phyloP scores from a whole-genome alignment of 2,113 vertebrate genomes.

The Balaeniceps rex region DNA sequence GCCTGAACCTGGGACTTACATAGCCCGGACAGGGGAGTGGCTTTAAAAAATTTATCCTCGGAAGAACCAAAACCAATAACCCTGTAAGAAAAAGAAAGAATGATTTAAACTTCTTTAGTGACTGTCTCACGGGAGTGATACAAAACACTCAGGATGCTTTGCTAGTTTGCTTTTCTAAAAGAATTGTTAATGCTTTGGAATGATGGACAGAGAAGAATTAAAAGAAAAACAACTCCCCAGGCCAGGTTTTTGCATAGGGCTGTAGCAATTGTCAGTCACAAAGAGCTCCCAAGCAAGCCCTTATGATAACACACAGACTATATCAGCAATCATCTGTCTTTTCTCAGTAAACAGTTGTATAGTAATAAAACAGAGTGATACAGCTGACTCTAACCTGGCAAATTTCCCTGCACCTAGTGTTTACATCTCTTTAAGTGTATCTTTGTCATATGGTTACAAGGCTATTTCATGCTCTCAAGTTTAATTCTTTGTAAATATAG shows the following conservation, averaged over 20 bases:
- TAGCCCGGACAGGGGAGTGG: not conserved
- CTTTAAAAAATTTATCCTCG: not conserved
- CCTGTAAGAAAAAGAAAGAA: not conserved
- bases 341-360: conserved; percentile 32
- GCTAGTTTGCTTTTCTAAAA: conserved; percentile 44
- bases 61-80: not conserved
- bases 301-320: conserved; percentile 8
- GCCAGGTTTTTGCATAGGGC: conserved; percentile 31
- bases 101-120: conserved; percentile 37
- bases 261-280: conserved; percentile 5
- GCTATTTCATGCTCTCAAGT: conserved; percentile 68
- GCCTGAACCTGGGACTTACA: not conserved
- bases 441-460: conserved; percentile 45
- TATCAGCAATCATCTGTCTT: conserved; percentile 42
- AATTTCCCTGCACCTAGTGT: conserved; percentile 35
- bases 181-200: conserved; percentile 14
- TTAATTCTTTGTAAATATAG: conserved; percentile 70
- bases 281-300: conserved; percentile 26
- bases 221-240: conserved; percentile 30
- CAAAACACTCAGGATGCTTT: conserved; percentile 3
- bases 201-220: conserved; percentile 17
- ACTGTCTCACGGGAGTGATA: not conserved
- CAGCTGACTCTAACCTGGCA: conserved; percentile 38
- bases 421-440: conserved; percentile 54
- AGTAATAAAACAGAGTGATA: conserved; percentile 26